These are phyloP conservation scores for Harpagus bidentatus DNA, from an alignment of 2,113 vertebrate genomes.

Conservation along the genomic window DNA sequence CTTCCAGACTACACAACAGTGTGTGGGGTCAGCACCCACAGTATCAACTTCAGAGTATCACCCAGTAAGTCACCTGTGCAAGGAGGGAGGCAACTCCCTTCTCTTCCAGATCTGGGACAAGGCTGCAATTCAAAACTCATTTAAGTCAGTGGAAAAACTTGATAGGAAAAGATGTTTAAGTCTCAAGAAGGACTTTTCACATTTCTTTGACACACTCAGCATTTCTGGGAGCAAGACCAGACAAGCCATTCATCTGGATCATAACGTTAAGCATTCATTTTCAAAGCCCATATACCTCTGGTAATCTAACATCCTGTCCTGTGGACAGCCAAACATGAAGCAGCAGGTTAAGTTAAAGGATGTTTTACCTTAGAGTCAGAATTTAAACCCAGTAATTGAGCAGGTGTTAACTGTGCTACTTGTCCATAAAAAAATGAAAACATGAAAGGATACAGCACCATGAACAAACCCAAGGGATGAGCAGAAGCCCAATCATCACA, in stretches of 20 bases:
- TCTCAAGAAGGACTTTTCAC: background rate
- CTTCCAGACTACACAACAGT: background rate
- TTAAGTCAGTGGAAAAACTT: background rate
- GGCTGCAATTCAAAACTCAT: background rate
- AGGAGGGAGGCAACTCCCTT: background rate
- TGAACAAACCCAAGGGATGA: background rate
- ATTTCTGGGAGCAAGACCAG: background rate
- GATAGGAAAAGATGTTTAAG: background rate
- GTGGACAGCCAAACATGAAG: background rate
- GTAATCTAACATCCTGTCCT: background rate
- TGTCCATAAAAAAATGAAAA: background rate
- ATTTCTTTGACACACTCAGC: background rate
- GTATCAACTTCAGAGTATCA: background rate
- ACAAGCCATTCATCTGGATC: background rate
- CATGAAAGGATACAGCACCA: background rate
- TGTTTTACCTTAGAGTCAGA: background rate
- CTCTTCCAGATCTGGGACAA: background rate
- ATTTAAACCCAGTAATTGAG: background rate
- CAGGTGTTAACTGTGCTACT: background rate
- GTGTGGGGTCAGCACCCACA: background rate
- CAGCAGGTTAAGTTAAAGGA: background rate
- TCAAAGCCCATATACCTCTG: background rate
- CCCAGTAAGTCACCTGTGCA: rapidly evolving
- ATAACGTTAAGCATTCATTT: rapidly evolving
- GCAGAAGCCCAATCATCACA: background rate